phyloP scores from a whole-genome alignment of 2,888 invertebrate species.

The Geotrupes spiniger region DNA sequence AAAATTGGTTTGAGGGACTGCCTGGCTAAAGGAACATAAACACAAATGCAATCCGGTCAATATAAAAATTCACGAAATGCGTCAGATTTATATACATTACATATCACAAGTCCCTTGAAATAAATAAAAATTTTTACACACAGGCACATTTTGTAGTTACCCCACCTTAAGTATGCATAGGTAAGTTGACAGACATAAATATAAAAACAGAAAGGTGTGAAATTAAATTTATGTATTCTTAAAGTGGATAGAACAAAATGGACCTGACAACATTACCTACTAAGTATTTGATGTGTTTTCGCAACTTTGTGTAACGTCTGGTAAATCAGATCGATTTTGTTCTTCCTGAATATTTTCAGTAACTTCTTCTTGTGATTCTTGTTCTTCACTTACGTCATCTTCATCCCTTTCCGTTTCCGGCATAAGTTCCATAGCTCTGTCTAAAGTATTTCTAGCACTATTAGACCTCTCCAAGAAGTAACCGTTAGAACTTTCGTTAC shows the following conservation, averaged over 20 bases:
- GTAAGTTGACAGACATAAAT: not conserved
- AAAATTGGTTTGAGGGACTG: constrained; percentile 27
- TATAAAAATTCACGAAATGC: constrained; percentile 48
- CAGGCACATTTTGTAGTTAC: constrained; percentile 1
- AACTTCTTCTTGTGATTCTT: constrained; percentile 43
- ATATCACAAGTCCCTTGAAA: constrained; percentile 48
- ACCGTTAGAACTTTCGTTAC: constrained; percentile 92
- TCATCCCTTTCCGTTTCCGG: constrained; percentile 60
- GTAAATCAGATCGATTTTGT: constrained; percentile 34
- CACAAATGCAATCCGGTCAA: constrained; percentile 45
- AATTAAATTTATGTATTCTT: constrained; percentile 4
- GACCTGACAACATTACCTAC: constrained; percentile 6
- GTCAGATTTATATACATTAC: constrained; percentile 44
- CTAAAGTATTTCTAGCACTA: constrained; percentile 86
- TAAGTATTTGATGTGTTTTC: constrained; percentile 35
- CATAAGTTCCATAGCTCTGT: constrained; percentile 72
- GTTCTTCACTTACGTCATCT: constrained; percentile 46
- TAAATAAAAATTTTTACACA: constrained; percentile 28
- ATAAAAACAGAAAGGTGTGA: not conserved
- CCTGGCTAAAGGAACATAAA: constrained; percentile 33
- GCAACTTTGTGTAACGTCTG: constrained; percentile 43
- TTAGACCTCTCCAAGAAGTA: constrained; percentile 92
- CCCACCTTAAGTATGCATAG: not conserved
- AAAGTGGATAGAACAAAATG: constrained; percentile 9
- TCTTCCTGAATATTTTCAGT: constrained; percentile 34